A percentile compares a stretch with the other conserved stretches of the same genome.
Evolutionary conservation across 1,140 invertebrate genomes (phyloP).

Genomic region (Psix sp.): DNA sequence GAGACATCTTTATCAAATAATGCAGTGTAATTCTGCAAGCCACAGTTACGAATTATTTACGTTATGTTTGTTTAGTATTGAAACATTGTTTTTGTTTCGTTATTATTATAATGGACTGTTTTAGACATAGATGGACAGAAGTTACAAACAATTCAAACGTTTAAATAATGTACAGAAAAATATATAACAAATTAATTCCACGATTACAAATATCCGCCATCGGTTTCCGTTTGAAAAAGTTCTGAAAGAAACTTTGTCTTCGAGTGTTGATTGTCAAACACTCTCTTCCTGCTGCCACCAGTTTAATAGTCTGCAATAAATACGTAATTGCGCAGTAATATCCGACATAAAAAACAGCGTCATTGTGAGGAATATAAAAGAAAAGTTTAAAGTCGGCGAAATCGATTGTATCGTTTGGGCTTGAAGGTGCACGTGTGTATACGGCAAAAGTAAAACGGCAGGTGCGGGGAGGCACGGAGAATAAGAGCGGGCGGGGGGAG

Average conservation of each 20-base stretch:
- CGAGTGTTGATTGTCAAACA: not conserved
- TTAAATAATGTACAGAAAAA: no score
- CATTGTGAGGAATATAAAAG: conserved; percentile 27
- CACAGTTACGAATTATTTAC: no score
- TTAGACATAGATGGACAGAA: no score
- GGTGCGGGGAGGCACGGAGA: conserved; percentile 20
- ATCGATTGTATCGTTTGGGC: conserved; percentile 35
- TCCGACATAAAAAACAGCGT: conserved; percentile 10
- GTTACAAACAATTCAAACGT: no score
- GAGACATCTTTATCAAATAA: no score
- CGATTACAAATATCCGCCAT: no score
- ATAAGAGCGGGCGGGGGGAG: conserved; percentile 31
- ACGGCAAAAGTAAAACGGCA: conserved; percentile 11
- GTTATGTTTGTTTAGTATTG: no score
- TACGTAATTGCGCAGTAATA: conserved; percentile 13
- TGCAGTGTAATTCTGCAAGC: no score
- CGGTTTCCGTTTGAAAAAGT: no score
- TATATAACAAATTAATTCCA: no score
- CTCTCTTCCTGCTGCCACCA: not conserved
- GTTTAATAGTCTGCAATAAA: conserved; percentile 18
- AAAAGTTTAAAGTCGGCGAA: conserved; percentile 38
- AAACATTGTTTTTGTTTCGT: no score
- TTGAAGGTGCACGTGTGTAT: conserved; percentile 34
- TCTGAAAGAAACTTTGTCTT: not conserved
- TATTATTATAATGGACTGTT: no score